Evolutionary conservation across 1,140 invertebrate species (phyloP), one percentile per base, ranked within the genome.

Genomic region (Drosophila simulans): DNA sequence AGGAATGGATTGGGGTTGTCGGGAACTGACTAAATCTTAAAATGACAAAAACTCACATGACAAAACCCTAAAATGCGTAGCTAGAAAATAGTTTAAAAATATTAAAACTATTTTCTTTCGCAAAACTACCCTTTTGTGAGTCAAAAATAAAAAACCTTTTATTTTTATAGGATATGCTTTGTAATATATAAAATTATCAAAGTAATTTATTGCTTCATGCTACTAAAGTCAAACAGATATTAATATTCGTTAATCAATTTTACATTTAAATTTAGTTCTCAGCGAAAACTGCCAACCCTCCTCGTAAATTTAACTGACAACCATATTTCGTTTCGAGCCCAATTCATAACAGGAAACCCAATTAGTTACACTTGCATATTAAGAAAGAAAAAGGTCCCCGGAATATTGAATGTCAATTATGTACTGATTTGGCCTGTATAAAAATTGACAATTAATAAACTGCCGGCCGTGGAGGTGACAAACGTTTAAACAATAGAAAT

Each of bases 401-500:
- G 69, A 45, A 68, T 76, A 81, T 68, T 70, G 51, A 69, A 69
- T 56, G 35, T 12, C 66, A 70, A 70, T 70, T 70, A 70, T 68
- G 63, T 31, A 48, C 40, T 48, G 70, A 79, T 83, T 71, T 53
- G 48, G 74, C 12, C 43, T 45, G 42, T 56, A 78, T 81, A 82
- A 83, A 88, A 88, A 88, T 88, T 60, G 57, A 43, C 68, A 88
- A 88, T 88, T 88, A 89, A 88, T 88, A 88, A 88, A 88, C 84
- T 88, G 40, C 69, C 51, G 34, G 48, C 46, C 31, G 55, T 54
- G 42, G 64, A 88, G 84, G 84, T 88, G 84, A 88, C 77, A 88
- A 88, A 88, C 79, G 84, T 54, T 82, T 77, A 89, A 88, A 80
- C 84, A 88, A 88, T 88, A 88, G 84, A 88, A 88, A 88, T 89